phyloP scores from a whole-genome alignment of 2,797 vertebrate species.

The Chaetodon trifasciatus region DNA sequence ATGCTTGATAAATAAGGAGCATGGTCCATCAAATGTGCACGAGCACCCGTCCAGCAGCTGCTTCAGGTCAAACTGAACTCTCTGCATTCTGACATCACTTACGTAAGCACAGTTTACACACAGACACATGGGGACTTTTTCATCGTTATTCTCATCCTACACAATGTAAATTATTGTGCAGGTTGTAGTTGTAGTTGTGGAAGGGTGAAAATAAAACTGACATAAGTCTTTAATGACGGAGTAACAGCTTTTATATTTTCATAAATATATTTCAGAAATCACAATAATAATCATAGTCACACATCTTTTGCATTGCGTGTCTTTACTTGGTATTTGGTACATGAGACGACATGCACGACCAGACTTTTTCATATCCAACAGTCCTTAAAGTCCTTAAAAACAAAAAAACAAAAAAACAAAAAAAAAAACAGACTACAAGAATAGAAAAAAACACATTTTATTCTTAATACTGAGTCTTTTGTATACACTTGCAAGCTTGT shows the following conservation, averaged over 20 bases:
- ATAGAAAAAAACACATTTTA: not conserved
- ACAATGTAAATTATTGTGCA: conserved; percentile 19
- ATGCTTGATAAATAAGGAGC: not conserved
- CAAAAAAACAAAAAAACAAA: too few relatives aligned
- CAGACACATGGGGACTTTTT: not conserved
- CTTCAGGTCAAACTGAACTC: not conserved
- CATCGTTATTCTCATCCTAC: conserved; percentile 3
- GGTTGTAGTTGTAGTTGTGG: conserved; percentile 7
- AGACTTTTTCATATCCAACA: not conserved
- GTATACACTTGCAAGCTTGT: not conserved
- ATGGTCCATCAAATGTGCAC: not conserved
- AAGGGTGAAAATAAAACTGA: conserved; percentile 7
- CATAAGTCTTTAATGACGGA: conserved; percentile 25
- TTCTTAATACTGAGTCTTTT: not conserved
- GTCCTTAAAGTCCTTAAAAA: too few relatives aligned
- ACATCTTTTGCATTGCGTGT: not conserved
- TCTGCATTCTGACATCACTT: not conserved
- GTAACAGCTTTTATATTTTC: conserved; percentile 6
- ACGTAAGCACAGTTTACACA: conserved; percentile 24
- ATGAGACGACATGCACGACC: not conserved
- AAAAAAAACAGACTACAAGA: not conserved
- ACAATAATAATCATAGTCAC: not conserved
- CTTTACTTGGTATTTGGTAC: not conserved
- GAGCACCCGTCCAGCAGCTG: too few relatives aligned
- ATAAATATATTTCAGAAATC: not conserved